Base-by-base conservation (phyloP, 2,888 invertebrate species). In the Cataglyphis livida region DNA sequence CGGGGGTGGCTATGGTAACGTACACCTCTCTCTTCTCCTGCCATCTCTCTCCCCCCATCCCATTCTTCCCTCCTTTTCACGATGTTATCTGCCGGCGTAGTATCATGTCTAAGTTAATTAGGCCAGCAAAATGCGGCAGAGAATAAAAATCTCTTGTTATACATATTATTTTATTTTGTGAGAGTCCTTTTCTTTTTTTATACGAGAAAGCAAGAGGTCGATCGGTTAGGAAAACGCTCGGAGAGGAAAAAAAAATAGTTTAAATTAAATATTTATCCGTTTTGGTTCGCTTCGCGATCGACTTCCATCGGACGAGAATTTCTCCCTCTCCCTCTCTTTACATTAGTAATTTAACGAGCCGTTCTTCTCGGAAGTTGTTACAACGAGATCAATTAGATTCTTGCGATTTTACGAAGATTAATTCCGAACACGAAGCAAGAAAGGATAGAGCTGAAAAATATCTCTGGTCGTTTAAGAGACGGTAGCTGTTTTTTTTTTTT, bases 301-400 rank as follows among this genome's bases (percentile, higher is more conserved):
- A 76, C 66, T 66, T 76, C 15, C 66, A 66, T 54, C 65, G 65
- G 25, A 41, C 10, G 64, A 38, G 21, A 38, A 73, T 41, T 68
- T 25, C 25, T 5, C 41, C 10, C 5, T 38, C 21, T 44, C 15
- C 44, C 44, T 66, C 18, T n/a, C n/a, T 66, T 7, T 35, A 32
- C 66, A 48, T 76, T 76, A 66, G 41, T 57, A 66, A 76, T 76
- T 76, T 76, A 76, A 66, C 66, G n/a, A 28, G 57, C 38, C 57
- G 28, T 54, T 66, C 76, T 57, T 76, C 66, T 76, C 66, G 57
- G 38, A 76, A 57, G 57, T 76, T 76, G 28, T 66, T 66, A 57
- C 66, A 57, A 66, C 28, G 12, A n/a, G 76, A 76, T 76, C 66
- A 76, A 76, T 76, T 76, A 76, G 76, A 76, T 66, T 57, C 76